These are phyloP conservation scores for Miniopterus natalensis DNA, from an alignment of 2,113 vertebrate species.

Conservation along the genomic window DNA sequence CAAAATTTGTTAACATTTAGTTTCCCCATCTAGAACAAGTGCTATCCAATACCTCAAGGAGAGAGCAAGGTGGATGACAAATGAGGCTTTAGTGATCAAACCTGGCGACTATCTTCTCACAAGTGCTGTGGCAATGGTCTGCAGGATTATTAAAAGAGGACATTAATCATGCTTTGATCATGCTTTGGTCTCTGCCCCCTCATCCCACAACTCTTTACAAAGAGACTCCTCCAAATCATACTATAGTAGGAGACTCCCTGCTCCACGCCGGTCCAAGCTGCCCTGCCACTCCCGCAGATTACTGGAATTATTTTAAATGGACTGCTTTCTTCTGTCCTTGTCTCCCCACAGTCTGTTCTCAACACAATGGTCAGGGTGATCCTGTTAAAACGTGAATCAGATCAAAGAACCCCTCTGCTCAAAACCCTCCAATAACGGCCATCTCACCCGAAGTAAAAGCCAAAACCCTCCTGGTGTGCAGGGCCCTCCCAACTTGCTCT, in stretches of 20 bases:
- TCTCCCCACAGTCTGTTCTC: neutral
- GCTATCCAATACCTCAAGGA: neutral
- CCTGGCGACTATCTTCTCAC: conserved; percentile 11
- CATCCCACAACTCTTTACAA: neutral
- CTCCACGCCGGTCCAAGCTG: neutral
- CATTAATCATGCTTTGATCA: neutral
- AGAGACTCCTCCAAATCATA: neutral
- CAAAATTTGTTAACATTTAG: conserved; percentile 60
- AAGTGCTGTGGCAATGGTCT: conserved; percentile 19
- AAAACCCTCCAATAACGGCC: neutral
- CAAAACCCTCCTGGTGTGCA: neutral
- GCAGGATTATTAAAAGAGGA: conserved; percentile 8
- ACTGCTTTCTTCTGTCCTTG: neutral
- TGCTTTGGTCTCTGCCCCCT: neutral
- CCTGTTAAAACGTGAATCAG: neutral
- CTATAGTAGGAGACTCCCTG: neutral
- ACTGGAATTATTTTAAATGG: neutral
- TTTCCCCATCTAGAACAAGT: conserved; percentile 47
- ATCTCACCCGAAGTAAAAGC: neutral
- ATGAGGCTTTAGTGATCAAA: conserved; percentile 12
- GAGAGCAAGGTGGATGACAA: neutral
- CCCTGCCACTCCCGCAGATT: neutral
- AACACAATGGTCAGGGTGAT: neutral
- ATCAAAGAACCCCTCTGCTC: neutral
- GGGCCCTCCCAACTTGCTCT: neutral